Conservation (phyloP, 2,797 vertebrate genomes). For the Loriculus beryllinus region DNA sequence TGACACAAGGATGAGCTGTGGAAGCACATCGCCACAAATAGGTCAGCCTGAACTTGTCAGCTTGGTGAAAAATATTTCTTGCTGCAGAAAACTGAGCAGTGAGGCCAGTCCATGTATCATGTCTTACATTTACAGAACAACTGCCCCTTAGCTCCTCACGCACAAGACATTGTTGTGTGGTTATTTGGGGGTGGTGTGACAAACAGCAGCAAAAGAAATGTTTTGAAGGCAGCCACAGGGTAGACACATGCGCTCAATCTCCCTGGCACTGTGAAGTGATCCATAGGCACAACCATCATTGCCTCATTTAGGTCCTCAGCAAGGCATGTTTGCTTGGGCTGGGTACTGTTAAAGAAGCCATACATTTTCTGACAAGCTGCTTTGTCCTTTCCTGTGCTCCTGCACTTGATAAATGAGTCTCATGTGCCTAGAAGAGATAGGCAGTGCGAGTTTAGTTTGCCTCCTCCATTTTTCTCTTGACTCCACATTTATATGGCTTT, state of each 20-base stretch:
- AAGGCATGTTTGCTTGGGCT: neutral
- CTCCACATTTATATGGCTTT: neutral
- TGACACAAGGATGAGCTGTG: neutral
- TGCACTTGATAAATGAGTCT: neutral
- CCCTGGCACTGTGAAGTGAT: neutral
- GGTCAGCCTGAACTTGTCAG: neutral
- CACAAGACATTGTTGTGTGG: neutral
- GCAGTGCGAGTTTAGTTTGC: neutral
- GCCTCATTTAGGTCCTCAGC: neutral
- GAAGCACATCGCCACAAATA: neutral
- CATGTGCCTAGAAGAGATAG: neutral
- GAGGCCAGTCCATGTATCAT: neutral
- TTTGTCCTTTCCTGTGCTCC: neutral
- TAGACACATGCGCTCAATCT: neutral
- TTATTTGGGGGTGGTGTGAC: neutral
- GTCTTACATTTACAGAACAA: neutral
- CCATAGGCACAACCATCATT: neutral
- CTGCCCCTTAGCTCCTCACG: neutral
- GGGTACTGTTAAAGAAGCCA: neutral
- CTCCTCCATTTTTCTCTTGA: neutral
- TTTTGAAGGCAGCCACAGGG: neutral
- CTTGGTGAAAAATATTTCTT: neutral
- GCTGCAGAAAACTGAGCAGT: neutral
- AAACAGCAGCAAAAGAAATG: neutral
- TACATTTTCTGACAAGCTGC: neutral